These are phyloP conservation scores for Scrobipalpa costella DNA, from an alignment of 2,888 invertebrate genomes.

Conservation along the genomic window DNA sequence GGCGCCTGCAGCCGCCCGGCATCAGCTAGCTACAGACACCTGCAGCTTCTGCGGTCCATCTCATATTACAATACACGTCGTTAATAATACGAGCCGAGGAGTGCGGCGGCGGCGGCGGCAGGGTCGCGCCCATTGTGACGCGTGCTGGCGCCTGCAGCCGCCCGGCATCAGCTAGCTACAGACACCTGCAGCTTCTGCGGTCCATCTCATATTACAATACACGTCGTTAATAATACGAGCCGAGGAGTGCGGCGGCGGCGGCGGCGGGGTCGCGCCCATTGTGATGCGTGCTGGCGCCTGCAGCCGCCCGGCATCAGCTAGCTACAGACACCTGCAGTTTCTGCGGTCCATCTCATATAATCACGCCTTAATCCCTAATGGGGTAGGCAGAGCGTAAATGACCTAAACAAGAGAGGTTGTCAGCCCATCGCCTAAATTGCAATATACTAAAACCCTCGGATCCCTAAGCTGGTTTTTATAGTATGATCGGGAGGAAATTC, in stretches of 20 bases:
- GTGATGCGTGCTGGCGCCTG: constrained; percentile 39
- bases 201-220: constrained; percentile 82
- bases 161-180: constrained; percentile 5
- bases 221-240: constrained; percentile 79
- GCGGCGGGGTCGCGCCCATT: constrained; percentile 46
- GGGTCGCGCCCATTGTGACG: constrained; percentile 48
- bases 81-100: constrained; percentile 73
- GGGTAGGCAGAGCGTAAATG: no score
- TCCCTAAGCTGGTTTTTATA: no score
- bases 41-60: constrained; percentile 19
- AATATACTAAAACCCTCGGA: no score
- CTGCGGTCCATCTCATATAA: no score
- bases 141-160: constrained; percentile 30
- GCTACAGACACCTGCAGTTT: neutral
- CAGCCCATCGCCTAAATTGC: no score
- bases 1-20: constrained; percentile 25
- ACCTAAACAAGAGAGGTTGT: no score
- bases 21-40: neutral
- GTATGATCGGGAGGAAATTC: no score
- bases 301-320: constrained; percentile 14
- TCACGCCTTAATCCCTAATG: no score
- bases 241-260: constrained; percentile 51
- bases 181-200: constrained; percentile 11
- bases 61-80: constrained; percentile 81
- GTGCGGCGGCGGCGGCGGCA: constrained; percentile 51